phyloP scores from a whole-genome alignment of 2,888 invertebrate genomes.

The Hyppa rectilinea region DNA sequence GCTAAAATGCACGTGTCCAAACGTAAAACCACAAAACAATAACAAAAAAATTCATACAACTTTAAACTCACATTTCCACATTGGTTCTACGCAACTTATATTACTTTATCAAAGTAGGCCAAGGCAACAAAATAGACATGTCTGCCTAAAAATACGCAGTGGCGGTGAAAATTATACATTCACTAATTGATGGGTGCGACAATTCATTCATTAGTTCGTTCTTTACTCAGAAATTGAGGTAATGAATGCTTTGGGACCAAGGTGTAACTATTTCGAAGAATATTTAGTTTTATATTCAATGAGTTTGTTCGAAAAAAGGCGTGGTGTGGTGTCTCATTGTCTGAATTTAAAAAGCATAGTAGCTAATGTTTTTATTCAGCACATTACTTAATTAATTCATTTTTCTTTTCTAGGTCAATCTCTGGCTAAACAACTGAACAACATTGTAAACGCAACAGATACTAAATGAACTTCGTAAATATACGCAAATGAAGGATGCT shows the following conservation, averaged over 20 bases:
- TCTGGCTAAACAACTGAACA: no score
- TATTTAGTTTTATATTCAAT: constrained; percentile 4
- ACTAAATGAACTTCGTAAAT: no score
- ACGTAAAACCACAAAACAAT: neutral
- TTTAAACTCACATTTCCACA: constrained; percentile 33
- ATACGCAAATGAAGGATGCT: no score
- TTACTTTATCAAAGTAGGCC: constrained; percentile 64
- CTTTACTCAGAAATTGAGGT: constrained; percentile 49
- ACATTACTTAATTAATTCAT: no score
- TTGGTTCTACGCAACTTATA: constrained; percentile 43
- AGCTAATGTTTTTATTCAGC: no score
- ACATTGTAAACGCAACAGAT: no score
- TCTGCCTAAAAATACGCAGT: constrained; percentile 52
- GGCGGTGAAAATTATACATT: constrained; percentile 28
- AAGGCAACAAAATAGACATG: constrained; percentile 60
- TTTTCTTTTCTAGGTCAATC: no score
- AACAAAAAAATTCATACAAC: constrained; percentile 44
- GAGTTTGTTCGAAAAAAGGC: constrained; percentile 2
- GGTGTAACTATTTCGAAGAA: constrained; percentile 47
- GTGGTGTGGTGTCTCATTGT: neutral
- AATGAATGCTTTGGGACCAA: constrained; percentile 34
- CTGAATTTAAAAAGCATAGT: neutral
- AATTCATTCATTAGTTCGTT: constrained; percentile 59
- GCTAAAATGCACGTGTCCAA: constrained; percentile 15
- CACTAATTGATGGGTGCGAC: constrained; percentile 55